Evolutionary conservation across 2,888 invertebrate species (phyloP), one percentile per base, ranked within the genome.

Genomic region (Salpingus planirostris): DNA sequence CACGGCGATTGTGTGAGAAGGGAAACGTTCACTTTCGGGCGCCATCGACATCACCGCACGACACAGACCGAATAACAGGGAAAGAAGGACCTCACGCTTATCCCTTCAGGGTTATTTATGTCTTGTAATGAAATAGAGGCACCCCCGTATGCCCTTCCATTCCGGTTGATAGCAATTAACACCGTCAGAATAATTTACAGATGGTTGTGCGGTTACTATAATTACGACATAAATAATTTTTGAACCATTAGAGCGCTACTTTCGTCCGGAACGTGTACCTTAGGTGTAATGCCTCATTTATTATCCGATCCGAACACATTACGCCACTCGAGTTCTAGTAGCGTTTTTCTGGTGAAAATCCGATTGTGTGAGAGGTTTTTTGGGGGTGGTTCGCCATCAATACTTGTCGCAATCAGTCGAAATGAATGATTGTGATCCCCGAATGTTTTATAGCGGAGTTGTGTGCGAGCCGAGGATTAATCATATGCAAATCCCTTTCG

Each of bases 401-500:
- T 51, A 50, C 51, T 48, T 46, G 52, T 52, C 51, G 43, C 49
- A 51, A 49, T 51, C 51, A 49, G 43, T 39, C 39, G 39, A 49
- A 53, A 52, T 52, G 52, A 52, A 49, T 46, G 47, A 52, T 50
- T 49, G 52, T 50, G 51, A 52, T 50, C 52, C n/a, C 47, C 39
- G 41, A 47, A 42, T 49, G 48, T 47, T 54, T 52, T 54, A 52
- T 53, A 42, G 51, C 47, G 36, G 49, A 44, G 46, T 55, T 46
- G 57, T 57, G 54, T 57, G 55, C 46, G 37, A 47, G 44, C 41
- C 40, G 39, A 36, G 49, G 49, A 57, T 58, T 59, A 59, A 57
- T 59, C 57, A 56, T 54, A 59, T 59, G 59, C 53, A 59, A 59
- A 59, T 59, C 41, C 39, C 38, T 28, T 40, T 36, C 34, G 47